These are phyloP conservation scores for Epizoanthus ramosus DNA, from an alignment of 92 coral and sea anemone genomes.

Conservation along the genomic window DNA sequence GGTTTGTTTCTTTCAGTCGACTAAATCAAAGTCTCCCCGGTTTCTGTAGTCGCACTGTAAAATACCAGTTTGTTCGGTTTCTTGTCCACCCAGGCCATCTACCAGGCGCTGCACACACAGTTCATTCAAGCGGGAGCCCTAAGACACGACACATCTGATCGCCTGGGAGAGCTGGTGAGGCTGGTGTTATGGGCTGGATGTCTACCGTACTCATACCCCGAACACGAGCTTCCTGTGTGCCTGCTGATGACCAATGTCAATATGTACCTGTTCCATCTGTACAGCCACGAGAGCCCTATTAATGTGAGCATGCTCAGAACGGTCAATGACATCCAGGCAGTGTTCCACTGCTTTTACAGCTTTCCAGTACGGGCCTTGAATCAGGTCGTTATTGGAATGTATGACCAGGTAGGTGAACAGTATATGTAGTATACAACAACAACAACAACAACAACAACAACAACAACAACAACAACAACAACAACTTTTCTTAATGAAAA, in stretches of 20 bases:
- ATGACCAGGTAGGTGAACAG: slow-evolving; percentile 62
- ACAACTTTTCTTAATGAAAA: too few species aligned
- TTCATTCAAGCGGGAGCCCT: slow-evolving; percentile 78
- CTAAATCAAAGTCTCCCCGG: too few species aligned
- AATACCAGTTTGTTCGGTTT: neutral
- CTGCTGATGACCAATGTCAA: slow-evolving; percentile 85
- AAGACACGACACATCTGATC: slow-evolving; percentile 64
- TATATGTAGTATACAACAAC: too few species aligned
- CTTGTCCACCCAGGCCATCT: slow-evolving; percentile 39
- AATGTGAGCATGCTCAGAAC: slow-evolving; percentile 37
- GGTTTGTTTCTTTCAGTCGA: too few species aligned
- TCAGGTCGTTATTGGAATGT: slow-evolving; percentile 84
- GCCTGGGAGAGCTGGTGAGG: slow-evolving; percentile 67
- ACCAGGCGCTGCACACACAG: slow-evolving; percentile 77
- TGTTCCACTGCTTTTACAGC: slow-evolving; percentile 82
- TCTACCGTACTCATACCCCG: slow-evolving; percentile 95
- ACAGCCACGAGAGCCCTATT: slow-evolving; percentile 50
- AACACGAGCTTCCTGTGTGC: slow-evolving; percentile 91
- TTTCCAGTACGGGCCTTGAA: slow-evolving; percentile 74
- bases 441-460: too few species aligned
- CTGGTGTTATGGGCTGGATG: slow-evolving; percentile 90
- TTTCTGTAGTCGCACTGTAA: too few species aligned
- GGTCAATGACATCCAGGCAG: slow-evolving; percentile 57
- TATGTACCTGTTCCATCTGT: slow-evolving; percentile 82
- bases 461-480: too few species aligned